Evolutionary conservation across 2,888 invertebrate species (phyloP).

Genomic region (Tromatobia lineatoria): DNA sequence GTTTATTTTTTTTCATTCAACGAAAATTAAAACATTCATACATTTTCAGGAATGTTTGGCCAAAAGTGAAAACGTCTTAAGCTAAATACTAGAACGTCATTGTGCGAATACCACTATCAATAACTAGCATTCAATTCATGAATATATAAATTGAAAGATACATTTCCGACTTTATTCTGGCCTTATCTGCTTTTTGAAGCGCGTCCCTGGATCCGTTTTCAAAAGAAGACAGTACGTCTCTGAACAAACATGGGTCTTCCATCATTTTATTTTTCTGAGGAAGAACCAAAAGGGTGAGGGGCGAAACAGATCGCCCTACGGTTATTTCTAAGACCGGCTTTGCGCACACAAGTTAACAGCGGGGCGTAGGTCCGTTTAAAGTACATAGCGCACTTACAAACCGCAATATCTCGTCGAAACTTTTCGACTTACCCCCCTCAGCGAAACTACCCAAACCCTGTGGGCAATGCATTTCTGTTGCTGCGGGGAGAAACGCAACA

Average conservation of each 20-base stretch:
- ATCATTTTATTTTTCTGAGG: background rate
- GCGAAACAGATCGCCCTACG: constrained; percentile 6
- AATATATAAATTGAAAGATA: background rate
- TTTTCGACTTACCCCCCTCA: constrained; percentile 46
- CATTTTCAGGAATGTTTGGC: too few species aligned
- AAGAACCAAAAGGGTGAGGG: background rate
- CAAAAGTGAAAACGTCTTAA: too few species aligned
- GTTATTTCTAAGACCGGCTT: constrained; percentile 17
- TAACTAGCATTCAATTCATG: background rate
- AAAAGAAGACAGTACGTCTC: background rate
- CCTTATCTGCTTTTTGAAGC: background rate
- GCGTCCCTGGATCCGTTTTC: too few species aligned
- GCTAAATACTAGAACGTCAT: too few species aligned
- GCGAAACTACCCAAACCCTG: constrained; percentile 20
- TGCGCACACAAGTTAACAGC: constrained; percentile 14
- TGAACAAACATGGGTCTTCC: background rate
- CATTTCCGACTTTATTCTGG: background rate
- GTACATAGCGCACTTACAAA: constrained; percentile 44
- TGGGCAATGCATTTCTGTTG: constrained; percentile 40
- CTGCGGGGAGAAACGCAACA: constrained; percentile 4
- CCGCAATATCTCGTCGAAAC: constrained; percentile 56
- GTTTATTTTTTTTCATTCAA: too few species aligned
- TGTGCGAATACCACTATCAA: too few species aligned
- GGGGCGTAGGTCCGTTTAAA: constrained; percentile 38
- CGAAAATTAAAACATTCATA: too few species aligned